Evolutionary conservation across 2,113 vertebrate species (phyloP).

Genomic region (Ranitomeya imitator): DNA sequence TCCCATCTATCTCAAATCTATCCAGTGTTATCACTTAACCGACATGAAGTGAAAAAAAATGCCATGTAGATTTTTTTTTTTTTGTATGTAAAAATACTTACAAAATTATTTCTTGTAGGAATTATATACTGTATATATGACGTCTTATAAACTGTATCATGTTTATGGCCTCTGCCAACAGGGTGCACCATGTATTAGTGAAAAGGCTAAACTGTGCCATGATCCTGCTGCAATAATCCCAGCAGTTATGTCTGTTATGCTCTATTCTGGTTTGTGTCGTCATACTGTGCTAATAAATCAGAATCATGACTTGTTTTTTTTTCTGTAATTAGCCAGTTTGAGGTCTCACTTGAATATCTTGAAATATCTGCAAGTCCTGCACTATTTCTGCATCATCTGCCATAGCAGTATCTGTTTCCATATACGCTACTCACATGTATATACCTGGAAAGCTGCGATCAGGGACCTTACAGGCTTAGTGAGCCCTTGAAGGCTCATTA

Average conservation of each 20-base stretch:
- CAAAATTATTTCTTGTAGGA: neutral
- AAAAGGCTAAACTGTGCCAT: neutral
- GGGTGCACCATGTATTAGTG: neutral
- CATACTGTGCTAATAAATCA: no score
- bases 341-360: no score
- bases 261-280: neutral
- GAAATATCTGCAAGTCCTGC: no score
- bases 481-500: neutral
- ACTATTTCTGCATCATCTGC: no score
- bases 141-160: neutral
- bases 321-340: no score
- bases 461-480: neutral
- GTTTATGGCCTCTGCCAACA: neutral
- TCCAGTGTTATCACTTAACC: no score
- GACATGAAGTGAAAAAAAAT: neutral
- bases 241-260: neutral
- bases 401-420: no score
- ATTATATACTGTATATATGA: slow-evolving; percentile 1
- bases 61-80: neutral
- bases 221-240: neutral
- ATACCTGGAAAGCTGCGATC: no score
- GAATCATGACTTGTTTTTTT: no score
- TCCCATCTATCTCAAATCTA: no score
- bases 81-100: neutral
- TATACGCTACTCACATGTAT: no score